Evolutionary conservation across 2,113 vertebrate species (phyloP).

Genomic region (Pelodiscus sinensis): DNA sequence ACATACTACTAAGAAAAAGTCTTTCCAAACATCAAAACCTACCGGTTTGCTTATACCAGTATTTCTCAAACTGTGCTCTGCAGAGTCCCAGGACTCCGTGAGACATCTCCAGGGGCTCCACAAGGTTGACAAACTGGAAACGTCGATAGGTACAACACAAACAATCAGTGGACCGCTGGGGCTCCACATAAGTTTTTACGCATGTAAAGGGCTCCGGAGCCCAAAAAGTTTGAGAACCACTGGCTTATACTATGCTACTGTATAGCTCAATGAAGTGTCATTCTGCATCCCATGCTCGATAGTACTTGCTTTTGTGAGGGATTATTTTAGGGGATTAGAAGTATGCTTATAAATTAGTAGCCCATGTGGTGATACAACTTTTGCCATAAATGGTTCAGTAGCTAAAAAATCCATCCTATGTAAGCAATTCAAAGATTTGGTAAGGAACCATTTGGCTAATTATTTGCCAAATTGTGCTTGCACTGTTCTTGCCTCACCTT

Average conservation of each 20-base stretch:
- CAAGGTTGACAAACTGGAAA: too few species aligned
- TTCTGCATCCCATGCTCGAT: background rate
- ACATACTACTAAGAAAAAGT: background rate
- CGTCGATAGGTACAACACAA: too few species aligned
- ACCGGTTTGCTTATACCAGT: too few species aligned
- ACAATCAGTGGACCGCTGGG: too few species aligned
- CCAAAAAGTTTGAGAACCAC: too few species aligned
- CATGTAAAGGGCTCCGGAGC: too few species aligned
- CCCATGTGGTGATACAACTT: background rate
- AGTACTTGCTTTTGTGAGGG: background rate
- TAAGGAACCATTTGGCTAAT: background rate
- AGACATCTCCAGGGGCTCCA: too few species aligned
- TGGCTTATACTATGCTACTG: too few species aligned
- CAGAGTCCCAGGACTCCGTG: too few species aligned
- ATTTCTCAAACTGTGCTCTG: too few species aligned
- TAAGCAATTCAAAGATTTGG: background rate
- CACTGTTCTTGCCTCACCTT: background rate
- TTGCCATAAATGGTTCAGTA: background rate
- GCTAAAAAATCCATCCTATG: background rate
- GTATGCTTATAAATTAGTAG: background rate
- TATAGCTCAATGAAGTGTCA: too few species aligned
- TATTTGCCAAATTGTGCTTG: background rate
- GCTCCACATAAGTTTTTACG: too few species aligned
- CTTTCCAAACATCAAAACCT: background rate
- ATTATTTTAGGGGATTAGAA: background rate